Evolutionary conservation across 2,888 invertebrate genomes (phyloP).

Genomic region (Chrysolina haemoptera): DNA sequence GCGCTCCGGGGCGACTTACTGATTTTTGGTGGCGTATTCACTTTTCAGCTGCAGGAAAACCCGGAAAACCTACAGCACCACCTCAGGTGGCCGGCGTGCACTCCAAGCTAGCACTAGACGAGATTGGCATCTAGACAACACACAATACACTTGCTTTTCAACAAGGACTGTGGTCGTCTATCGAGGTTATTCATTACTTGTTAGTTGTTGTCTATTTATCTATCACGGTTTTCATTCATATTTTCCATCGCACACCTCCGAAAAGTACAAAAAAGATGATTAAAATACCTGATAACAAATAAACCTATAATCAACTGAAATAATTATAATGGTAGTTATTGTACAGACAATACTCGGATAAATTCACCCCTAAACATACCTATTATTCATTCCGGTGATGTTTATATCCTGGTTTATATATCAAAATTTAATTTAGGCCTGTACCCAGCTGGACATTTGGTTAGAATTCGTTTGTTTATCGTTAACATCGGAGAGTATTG

Average conservation of each 20-base stretch:
- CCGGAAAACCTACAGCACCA: too few relatives aligned
- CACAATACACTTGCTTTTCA: too few relatives aligned
- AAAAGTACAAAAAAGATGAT: neutral
- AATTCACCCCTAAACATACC: slow-evolving; percentile 39
- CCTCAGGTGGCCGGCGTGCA: too few relatives aligned
- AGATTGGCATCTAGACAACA: too few relatives aligned
- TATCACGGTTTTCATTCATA: too few relatives aligned
- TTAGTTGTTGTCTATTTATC: too few relatives aligned
- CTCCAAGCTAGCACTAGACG: too few relatives aligned
- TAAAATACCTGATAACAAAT: neutral
- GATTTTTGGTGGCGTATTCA: too few relatives aligned
- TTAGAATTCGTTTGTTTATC: slow-evolving; percentile 31
- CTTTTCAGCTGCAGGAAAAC: too few relatives aligned
- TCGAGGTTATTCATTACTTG: too few relatives aligned
- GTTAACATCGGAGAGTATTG: slow-evolving; percentile 6
- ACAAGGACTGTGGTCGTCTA: too few relatives aligned
- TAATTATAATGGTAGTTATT: slow-evolving; percentile 36
- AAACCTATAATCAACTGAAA: slow-evolving; percentile 32
- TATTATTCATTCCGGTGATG: slow-evolving; percentile 31
- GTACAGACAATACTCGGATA: slow-evolving; percentile 37
- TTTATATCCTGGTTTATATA: slow-evolving; percentile 44
- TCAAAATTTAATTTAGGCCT: slow-evolving; percentile 43
- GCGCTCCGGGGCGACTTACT: too few relatives aligned
- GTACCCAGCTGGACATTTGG: slow-evolving; percentile 36
- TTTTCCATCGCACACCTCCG: neutral